Evolutionary conservation across 2,113 vertebrate genomes (phyloP).

Genomic region (Gymnarchus niloticus): DNA sequence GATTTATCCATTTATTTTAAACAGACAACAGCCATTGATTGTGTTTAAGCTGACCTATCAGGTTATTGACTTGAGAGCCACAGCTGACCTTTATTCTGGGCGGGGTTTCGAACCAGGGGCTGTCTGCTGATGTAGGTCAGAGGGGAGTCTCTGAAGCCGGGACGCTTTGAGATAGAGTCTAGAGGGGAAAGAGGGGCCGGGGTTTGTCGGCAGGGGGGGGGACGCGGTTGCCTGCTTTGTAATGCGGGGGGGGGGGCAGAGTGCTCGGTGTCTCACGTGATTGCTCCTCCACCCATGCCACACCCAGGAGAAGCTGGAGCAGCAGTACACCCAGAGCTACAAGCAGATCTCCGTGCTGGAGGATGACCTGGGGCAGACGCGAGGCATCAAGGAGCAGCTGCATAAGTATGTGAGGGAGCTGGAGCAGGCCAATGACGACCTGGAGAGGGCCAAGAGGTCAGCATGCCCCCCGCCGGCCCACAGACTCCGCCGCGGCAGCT

Average conservation of each 20-base stretch:
- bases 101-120: background rate
- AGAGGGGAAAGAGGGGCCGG: background rate
- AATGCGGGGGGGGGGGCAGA: background rate
- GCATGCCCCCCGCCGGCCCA: background rate
- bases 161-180: background rate
- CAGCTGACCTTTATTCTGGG: background rate
- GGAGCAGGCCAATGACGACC: conserved; percentile 94
- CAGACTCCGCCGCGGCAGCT: background rate
- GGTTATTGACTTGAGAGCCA: background rate
- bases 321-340: conserved; percentile 90
- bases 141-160: background rate
- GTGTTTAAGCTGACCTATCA: background rate
- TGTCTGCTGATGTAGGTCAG: background rate
- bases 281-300: background rate
- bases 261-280: background rate
- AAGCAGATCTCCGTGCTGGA: conserved; percentile 92
- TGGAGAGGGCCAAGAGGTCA: conserved; percentile 94
- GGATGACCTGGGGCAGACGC: conserved; percentile 87
- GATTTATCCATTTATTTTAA: background rate
- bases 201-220: background rate
- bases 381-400: conserved; percentile 91
- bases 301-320: conserved; percentile 85
- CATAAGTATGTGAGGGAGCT: conserved; percentile 94
- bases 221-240: background rate
- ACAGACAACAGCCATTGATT: background rate